Percentiles rank a stretch among this genome's conserved stretches.
These are phyloP conservation scores for Limnephilus rhombicus DNA, from an alignment of 2,888 invertebrate genomes.

Conservation along the genomic window DNA sequence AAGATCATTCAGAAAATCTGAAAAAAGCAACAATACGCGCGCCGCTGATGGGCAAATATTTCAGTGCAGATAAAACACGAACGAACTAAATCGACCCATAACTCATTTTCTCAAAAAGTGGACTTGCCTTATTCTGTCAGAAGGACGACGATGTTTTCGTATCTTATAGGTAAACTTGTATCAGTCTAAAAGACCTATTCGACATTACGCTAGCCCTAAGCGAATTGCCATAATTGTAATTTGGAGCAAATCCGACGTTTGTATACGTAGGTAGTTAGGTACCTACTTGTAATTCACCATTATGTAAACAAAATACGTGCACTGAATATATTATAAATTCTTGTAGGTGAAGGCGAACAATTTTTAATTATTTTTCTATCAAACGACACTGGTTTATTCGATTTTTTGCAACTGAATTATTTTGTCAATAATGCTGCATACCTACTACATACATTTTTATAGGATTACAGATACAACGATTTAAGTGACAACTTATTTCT, in stretches of 20 bases:
- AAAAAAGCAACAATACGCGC: background rate
- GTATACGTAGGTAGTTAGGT: background rate
- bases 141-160: background rate
- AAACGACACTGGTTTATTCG: background rate
- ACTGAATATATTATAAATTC: conserved; percentile 11
- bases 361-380: background rate
- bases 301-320: background rate
- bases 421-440: background rate
- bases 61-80: background rate
- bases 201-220: conserved; percentile 29
- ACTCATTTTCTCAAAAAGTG: background rate
- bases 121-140: background rate
- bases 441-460: background rate
- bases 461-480: background rate
- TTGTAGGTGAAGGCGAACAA: conserved; percentile 30
- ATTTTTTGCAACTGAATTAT: background rate
- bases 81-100: background rate
- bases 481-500: background rate
- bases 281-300: background rate
- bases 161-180: conserved; percentile 13
- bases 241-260: conserved; percentile 28
- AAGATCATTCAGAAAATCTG: no score
- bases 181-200: background rate
- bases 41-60: background rate
- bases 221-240: conserved; percentile 34